Conservation (phyloP, 2,113 vertebrate species). For the Notarius quadriscutis region DNA sequence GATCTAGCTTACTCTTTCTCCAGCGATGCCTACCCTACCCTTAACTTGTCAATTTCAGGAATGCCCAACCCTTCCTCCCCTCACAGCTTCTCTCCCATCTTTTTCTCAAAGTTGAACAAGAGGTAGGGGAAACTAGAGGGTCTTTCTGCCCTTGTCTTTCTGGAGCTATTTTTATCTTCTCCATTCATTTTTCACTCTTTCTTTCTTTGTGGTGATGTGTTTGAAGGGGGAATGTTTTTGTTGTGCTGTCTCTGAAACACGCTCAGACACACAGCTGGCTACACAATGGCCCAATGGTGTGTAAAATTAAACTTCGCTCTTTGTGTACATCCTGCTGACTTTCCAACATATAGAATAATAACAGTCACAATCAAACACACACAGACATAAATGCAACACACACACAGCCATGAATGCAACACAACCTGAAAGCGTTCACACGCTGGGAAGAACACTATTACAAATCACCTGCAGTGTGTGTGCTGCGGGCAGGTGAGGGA, state of each 20-base stretch:
- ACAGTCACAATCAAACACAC: conserved; percentile 58
- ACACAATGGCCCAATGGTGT: conserved; percentile 67
- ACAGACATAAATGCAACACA: no score
- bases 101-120: neutral
- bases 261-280: conserved; percentile 4
- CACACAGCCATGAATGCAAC: neutral
- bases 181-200: neutral
- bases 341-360: conserved; percentile 63
- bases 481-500: neutral
- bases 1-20: no score
- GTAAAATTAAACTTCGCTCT: conserved; percentile 77
- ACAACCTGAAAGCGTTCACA: neutral
- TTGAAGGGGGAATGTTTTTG: neutral
- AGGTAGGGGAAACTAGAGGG: neutral
- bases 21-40: no score
- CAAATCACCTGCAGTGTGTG: neutral
- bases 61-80: no score
- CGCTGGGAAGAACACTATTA: neutral
- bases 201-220: neutral
- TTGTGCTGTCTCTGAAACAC: conserved; percentile 40
- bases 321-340: conserved; percentile 61
- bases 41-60: no score
- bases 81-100: neutral
- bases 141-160: no score
- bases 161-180: no score